Conservation (phyloP, 2,888 invertebrate species). For the Nemoura dubitans region DNA sequence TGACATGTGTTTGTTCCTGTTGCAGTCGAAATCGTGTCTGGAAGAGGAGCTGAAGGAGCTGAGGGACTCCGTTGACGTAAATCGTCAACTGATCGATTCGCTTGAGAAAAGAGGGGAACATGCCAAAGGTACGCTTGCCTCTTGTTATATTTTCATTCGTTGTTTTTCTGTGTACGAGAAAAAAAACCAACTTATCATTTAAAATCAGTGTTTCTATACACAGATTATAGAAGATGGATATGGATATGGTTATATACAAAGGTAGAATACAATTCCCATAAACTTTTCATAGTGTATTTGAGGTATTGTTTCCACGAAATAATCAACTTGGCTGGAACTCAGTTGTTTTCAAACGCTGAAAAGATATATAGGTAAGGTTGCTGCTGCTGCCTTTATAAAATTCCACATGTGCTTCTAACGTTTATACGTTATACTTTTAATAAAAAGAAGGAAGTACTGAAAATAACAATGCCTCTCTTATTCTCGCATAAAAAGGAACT, state of each 20-base stretch:
- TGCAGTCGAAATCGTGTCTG: background rate
- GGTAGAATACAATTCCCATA: background rate
- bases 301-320: background rate
- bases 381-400: background rate
- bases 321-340: background rate
- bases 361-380: background rate
- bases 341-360: background rate
- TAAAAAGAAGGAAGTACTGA: background rate
- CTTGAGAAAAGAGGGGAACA: conserved; percentile 13
- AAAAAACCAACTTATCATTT: background rate
- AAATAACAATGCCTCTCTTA: background rate
- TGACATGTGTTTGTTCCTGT: conserved; percentile 15
- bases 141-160: background rate
- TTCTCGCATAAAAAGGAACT: background rate
- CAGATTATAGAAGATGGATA: too few species aligned
- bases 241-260: background rate
- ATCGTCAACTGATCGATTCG: conserved; percentile 1
- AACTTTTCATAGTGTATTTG: background rate
- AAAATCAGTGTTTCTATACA: background rate
- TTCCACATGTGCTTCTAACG: background rate
- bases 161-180: background rate
- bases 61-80: background rate
- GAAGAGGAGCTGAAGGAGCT: conserved; percentile 5
- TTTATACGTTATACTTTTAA: background rate
- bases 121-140: background rate